These are phyloP conservation scores for Ceratoteleas bidentatus DNA, from an alignment of 1,140 invertebrate species.

Conservation along the genomic window DNA sequence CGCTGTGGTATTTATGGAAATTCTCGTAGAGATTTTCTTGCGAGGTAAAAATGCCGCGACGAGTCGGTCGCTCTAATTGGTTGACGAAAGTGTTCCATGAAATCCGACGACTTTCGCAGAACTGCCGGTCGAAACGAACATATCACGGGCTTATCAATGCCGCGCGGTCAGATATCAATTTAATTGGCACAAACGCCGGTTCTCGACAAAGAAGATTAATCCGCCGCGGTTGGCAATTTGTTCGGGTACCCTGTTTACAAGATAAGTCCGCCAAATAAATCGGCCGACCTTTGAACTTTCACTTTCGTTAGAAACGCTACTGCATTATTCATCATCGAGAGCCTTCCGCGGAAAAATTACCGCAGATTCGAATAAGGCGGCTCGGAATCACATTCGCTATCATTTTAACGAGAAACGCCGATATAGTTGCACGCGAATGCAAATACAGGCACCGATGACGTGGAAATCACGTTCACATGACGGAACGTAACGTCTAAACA, in stretches of 20 bases:
- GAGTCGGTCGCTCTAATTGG: no score
- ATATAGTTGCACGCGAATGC: no score
- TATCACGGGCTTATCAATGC: slow-evolving; percentile 24
- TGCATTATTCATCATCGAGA: slow-evolving; percentile 9
- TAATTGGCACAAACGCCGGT: slow-evolving; percentile 24
- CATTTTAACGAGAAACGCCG: no score
- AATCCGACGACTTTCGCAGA: slow-evolving; percentile 21
- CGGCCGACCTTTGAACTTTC: slow-evolving; percentile 10
- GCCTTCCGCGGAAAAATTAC: no score
- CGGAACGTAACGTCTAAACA: no score
- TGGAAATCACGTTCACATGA: no score
- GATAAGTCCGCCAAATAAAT: slow-evolving; percentile 23
- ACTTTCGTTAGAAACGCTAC: neutral
- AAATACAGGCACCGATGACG: no score
- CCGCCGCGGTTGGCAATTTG: slow-evolving; percentile 19
- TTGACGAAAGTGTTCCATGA: neutral
- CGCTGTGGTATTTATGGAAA: no score
- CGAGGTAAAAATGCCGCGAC: no score
- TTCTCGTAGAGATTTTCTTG: no score
- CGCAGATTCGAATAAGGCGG: no score
- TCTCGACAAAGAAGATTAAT: slow-evolving; percentile 30
- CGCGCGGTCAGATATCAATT: slow-evolving; percentile 26
- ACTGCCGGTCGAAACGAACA: slow-evolving; percentile 9
- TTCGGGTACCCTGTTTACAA: slow-evolving; percentile 18
- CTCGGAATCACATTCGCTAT: no score